Percentiles rank a stretch among this genome's conserved stretches.
Conservation (phyloP, 2,888 invertebrate genomes). For the Ichneumon xanthorius region DNA sequence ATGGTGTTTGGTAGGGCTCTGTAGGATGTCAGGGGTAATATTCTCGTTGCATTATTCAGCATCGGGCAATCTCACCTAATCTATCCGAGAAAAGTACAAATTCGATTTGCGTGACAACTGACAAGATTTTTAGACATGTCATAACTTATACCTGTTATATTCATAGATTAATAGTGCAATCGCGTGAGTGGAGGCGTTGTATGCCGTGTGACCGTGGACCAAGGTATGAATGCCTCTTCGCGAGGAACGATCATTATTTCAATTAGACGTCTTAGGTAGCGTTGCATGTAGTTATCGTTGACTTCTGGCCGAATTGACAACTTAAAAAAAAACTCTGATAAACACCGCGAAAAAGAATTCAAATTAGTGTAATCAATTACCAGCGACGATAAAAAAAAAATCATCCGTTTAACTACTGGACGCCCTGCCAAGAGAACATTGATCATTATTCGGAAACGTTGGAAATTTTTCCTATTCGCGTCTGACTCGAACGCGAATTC, state of each 20-base stretch:
- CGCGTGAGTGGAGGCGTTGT: conserved; percentile 79
- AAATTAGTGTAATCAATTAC: not conserved
- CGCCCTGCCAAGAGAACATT: conserved; percentile 24
- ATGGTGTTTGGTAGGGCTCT: conserved; percentile 77
- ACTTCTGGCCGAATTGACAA: conserved; percentile 72
- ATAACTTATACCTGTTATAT: conserved; percentile 81
- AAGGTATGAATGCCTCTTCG: conserved; percentile 81
- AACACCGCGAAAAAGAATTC: not conserved
- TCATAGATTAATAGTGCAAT: conserved; percentile 83
- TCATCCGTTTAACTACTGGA: conserved; percentile 30
- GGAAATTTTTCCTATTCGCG: not conserved
- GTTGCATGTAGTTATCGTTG: conserved; percentile 74
- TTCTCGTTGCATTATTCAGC: conserved; percentile 76
- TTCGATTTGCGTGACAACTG: conserved; percentile 82
- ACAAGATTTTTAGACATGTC: conserved; percentile 81
- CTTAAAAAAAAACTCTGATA: not conserved
- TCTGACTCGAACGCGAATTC: not conserved
- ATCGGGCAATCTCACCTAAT: conserved; percentile 39
- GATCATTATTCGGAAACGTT: conserved; percentile 17
- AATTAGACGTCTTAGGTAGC: conserved; percentile 70
- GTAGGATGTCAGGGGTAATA: conserved; percentile 77
- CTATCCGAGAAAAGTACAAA: conserved; percentile 80
- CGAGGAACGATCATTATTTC: conserved; percentile 72
- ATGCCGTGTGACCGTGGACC: conserved; percentile 82
- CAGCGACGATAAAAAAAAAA: conserved; percentile 2